Percentiles rank a stretch among this genome's conserved stretches.
Conservation (phyloP, 2,797 vertebrate genomes). For the Gobio occitaniae region DNA sequence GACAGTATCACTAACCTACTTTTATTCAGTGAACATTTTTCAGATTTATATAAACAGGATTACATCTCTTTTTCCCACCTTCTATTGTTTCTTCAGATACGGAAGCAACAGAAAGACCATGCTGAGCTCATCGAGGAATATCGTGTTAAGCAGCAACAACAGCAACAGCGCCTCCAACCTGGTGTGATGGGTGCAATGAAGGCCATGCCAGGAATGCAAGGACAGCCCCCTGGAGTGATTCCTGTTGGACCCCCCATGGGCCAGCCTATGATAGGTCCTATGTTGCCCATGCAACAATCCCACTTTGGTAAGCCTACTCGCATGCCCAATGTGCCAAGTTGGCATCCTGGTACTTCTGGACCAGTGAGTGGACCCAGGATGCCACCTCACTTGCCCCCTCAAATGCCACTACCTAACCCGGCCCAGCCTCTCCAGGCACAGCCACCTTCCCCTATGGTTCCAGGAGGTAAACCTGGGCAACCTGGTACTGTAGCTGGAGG, state of each 20-base stretch:
- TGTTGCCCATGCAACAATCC: conserved; percentile 68
- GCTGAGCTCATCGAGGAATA: conserved; percentile 96
- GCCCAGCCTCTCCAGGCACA: conserved; percentile 64
- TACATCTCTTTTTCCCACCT: not conserved
- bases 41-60: not conserved
- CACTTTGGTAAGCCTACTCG: conserved; percentile 72
- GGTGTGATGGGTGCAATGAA: conserved; percentile 74
- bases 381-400: conserved; percentile 68
- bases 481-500: conserved; percentile 25
- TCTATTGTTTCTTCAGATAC: conserved; percentile 79
- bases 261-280: conserved; percentile 77
- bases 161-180: conserved; percentile 72
- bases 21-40: conserved; percentile 38
- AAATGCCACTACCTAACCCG: conserved; percentile 61
- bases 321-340: conserved; percentile 75
- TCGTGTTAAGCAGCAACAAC: conserved; percentile 85
- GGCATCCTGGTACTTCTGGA: conserved; percentile 74
- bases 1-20: conserved; percentile 43
- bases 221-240: conserved; percentile 73
- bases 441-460: conserved; percentile 61
- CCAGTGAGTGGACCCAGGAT: conserved; percentile 64
- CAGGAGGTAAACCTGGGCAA: conserved; percentile 51
- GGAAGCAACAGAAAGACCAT: conserved; percentile 98
- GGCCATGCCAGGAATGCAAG: conserved; percentile 69
- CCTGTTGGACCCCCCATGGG: conserved; percentile 71